Evolutionary conservation across 2,888 invertebrate species (phyloP).

Genomic region (Pyrrhia umbra): DNA sequence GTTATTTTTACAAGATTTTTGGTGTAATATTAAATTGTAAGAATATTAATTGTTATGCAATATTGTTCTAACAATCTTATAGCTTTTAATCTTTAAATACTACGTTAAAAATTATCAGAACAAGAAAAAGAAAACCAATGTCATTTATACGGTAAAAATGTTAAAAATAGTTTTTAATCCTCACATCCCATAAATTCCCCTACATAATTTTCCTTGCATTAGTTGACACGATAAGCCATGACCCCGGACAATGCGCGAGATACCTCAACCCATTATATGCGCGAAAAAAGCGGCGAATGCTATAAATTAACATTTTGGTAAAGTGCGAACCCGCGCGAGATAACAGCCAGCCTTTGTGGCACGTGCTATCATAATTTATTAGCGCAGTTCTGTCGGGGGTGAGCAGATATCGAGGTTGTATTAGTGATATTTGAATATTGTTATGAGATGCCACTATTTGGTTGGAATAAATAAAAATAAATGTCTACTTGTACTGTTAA

Average conservation of each 20-base stretch:
- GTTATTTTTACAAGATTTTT: too few relatives aligned
- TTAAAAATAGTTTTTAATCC: slow-evolving; percentile 43
- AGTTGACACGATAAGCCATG: slow-evolving; percentile 35
- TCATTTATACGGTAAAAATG: neutral
- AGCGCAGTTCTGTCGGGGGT: slow-evolving; percentile 45
- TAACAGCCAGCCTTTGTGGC: slow-evolving; percentile 71
- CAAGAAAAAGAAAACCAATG: neutral
- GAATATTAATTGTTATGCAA: too few relatives aligned
- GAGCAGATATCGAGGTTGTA: slow-evolving; percentile 14
- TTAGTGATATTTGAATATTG: neutral
- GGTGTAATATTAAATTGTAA: too few relatives aligned
- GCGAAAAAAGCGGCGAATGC: slow-evolving; percentile 65
- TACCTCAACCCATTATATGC: slow-evolving; percentile 65
- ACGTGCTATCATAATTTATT: slow-evolving; percentile 70
- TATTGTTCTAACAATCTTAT: neutral
- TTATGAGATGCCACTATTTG: neutral
- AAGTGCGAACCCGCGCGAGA: slow-evolving; percentile 72
- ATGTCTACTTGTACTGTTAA: too few relatives aligned
- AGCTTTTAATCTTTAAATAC: neutral
- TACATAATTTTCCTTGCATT: slow-evolving; percentile 40
- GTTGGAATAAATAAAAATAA: neutral
- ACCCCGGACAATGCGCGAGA: slow-evolving; percentile 54
- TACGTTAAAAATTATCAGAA: neutral
- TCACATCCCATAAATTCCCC: slow-evolving; percentile 10
- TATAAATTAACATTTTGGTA: slow-evolving; percentile 76